Base-by-base conservation (phyloP, 2,888 invertebrate genomes). In the Scelioninae gen. 1 region DNA sequence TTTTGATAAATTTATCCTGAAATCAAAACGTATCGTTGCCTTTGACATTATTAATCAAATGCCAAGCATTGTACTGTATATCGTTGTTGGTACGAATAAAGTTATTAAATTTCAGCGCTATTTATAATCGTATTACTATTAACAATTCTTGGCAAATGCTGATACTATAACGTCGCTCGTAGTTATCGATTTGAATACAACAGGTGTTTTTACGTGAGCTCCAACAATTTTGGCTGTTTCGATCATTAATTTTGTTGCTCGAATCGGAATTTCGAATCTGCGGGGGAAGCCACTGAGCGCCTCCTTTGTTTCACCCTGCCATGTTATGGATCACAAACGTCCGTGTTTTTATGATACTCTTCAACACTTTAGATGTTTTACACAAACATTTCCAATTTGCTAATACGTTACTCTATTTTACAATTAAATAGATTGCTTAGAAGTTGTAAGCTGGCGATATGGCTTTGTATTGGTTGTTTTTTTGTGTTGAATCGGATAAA, bases 31-130 rank as follows among this genome's bases (percentile, higher is more conserved):
- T 10, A 47, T 53, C 65, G 49, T 40, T 60, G 80, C 69, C 80
- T 81, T 81, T 81, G 80, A 81, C 72, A 72, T 79, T 79, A 72
- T 72, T 79, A 79, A 79, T 72, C 79, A 60, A 71, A 66, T 53
- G 79, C 34, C 72, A 66, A 47, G 34, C 62, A 34, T 65, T 66
- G 66, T 43, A 49, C 55, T 55, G 45, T 11, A 60, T 40, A 45
- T 63, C 38, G 45, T 53, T 69, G 51, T 47, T 43, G 45, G 53
- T 63, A 53, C 55, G 43, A 69, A 71, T 78, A 47, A 58, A 68
- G 75, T 69, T 81, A 75, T 75, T 69, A 62, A 49, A 81, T 69
- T 75, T 63, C 15, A 65, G 32, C 47, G 49, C 60, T 43, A 56
- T 79, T 69, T 63, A 69, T 62, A 77, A 77, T 77, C 77, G 29